Base-by-base conservation (phyloP, 2,113 vertebrate genomes). In the Nanorana parkeri region DNA sequence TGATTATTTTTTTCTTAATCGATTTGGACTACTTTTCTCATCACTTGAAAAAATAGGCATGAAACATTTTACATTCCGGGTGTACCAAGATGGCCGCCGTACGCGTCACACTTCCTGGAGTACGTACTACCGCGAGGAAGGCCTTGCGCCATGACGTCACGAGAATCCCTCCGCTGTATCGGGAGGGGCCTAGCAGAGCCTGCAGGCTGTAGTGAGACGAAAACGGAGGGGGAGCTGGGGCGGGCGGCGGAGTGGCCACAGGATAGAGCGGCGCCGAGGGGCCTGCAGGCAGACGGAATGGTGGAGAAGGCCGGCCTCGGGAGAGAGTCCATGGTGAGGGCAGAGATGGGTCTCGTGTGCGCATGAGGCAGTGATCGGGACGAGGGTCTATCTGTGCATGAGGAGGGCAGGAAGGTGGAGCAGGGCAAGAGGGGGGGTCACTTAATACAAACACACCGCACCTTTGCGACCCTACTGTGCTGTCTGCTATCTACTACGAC, bases 281-380 rank as follows among this genome's bases (percentile, higher is more conserved):
- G 68, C 58, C 69, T 73, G 41, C 41, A 55, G 17, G 51, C 63
- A 26, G 80, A 75, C 80, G 71, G 71, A 29, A 82, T 82, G 80
- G 80, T 82, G 80, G 80, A 82, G 71, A 82, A 82, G 52, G 71
- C 80, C 80, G 51, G 80, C 71, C 32, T 61, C 51, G 80, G 71
- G 71, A 82, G 71, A 82, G 80, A 82, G 61, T 82, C 80, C 29
- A 74, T 82, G 80, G 80, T 82, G 63, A 82, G 80, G 19, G 29
- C 29, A 47, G 23, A n/a, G 24, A 54, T 23, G 47, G 63, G 68
- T 2, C 51, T 23, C 20, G 17, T 6, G 36, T 28, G 28, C 21
- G 15, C 19, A 23, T 20, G 6, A 24, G 6, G 16, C 19, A 56
- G 28, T 36, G 32, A 4, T 36, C 3, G 80, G 17, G 55, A 51